Percentiles rank a stretch among this genome's conserved stretches.
Evolutionary conservation across 2,797 vertebrate genomes (phyloP).

Genomic region (Pitangus sulphuratus): DNA sequence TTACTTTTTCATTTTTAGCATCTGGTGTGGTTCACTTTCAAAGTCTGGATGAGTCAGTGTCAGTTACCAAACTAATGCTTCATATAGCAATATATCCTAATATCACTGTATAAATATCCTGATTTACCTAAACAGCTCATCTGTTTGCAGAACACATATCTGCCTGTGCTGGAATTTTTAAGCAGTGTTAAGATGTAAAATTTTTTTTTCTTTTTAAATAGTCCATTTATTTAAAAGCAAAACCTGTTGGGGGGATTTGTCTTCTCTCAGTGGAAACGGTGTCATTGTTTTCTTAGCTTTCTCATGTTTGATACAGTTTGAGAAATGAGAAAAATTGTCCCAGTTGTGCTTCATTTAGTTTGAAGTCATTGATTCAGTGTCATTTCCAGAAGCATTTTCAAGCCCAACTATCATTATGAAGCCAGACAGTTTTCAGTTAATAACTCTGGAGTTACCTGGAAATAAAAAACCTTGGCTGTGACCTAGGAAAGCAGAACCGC

Average conservation of each 20-base stretch:
- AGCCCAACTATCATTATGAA: background rate
- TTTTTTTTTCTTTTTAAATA: background rate
- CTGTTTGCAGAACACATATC: background rate
- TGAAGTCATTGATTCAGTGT: background rate
- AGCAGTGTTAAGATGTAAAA: background rate
- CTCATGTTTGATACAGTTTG: background rate
- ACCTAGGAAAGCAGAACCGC: background rate
- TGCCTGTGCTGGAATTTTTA: background rate
- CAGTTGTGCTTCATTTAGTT: background rate
- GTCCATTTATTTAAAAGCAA: background rate
- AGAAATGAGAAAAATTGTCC: background rate
- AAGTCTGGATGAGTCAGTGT: background rate
- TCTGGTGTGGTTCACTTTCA: background rate
- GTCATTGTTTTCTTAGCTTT: background rate
- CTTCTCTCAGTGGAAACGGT: background rate
- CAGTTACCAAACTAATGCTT: background rate
- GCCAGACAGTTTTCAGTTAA: background rate
- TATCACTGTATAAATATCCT: background rate
- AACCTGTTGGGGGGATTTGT: background rate
- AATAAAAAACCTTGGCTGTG: background rate
- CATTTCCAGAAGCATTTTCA: slow-evolving; percentile 20
- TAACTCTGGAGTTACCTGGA: background rate
- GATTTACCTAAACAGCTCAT: background rate
- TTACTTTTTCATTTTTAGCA: background rate
- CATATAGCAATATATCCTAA: background rate